Evolutionary conservation across 2,113 vertebrate species (phyloP), one percentile per base, ranked within the genome.

Genomic region (Poecilia latipinna): DNA sequence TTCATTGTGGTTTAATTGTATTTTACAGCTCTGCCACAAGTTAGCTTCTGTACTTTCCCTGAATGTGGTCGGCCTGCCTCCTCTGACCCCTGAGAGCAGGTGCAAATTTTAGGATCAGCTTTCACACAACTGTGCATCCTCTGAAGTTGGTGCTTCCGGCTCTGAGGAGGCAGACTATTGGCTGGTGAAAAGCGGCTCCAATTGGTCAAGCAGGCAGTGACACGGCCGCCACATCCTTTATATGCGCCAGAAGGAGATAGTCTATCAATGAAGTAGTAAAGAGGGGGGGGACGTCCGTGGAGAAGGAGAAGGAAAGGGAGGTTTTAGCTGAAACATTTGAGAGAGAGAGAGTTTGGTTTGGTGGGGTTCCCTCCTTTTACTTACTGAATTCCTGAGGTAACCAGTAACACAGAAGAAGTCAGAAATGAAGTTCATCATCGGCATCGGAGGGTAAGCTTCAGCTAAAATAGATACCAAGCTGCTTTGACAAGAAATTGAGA

Each of bases 201-300:
- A 90, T 88, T 90, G 86, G 90, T 57, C 13, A 28, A 61, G 7
- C 44, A 44, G 74, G 65, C 60, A 39, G 42, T 83, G 92, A 93
- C 90, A 83, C 78, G 42, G 65, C 69, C 60, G 69, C 70, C 37
- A 28, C 66, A 62, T 51, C 74, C 87, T 88, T 86, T 94, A 94
- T 87, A 94, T 89, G 88, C 67, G 28, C 4, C 8, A 51, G 61
- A 28, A 60, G 65, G 80, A 90, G 88, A 86, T 84, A 77, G 85
- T 91, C 88, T 92, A 78, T 96, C 94, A 96, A 96, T 97, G 96
- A 95, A 95, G 88, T 91, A 89, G 86, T 88, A 85, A 86, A 87
- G 76, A 26, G 90, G 8, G 61, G 88, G 86, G 83, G 32, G 5
- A 83, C 85, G 17, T 78, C 71, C 83, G 86, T 75, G 74, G 74